Conservation (phyloP, 1,140 invertebrate genomes). For the Eriosoma lanigerum region DNA sequence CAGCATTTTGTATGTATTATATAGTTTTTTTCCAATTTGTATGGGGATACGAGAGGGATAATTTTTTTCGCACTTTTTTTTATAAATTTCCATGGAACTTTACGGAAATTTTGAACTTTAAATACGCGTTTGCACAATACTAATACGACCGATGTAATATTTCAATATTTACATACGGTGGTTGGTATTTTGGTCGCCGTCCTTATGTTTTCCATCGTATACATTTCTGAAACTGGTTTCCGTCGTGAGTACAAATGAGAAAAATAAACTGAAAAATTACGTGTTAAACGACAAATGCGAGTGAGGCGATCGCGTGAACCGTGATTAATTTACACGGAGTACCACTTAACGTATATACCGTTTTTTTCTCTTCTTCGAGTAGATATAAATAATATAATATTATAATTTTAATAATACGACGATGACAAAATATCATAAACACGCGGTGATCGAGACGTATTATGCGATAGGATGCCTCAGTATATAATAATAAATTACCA, state of each 20-base stretch:
- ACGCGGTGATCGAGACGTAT: background rate
- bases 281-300: slow-evolving; percentile 27
- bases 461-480: too few relatives aligned
- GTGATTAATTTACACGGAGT: slow-evolving; percentile 45
- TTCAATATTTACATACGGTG: background rate
- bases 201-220: background rate
- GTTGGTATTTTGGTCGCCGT: background rate
- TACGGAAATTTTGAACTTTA: too few relatives aligned
- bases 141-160: too few relatives aligned
- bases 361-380: background rate
- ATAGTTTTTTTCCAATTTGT: too few relatives aligned
- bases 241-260: background rate
- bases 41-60: too few relatives aligned
- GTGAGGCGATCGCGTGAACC: slow-evolving; percentile 3
- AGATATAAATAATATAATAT: background rate
- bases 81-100: too few relatives aligned
- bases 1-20: too few relatives aligned
- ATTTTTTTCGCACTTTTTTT: too few relatives aligned
- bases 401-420: background rate
- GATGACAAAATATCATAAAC: background rate
- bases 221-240: slow-evolving; percentile 3
- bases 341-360: slow-evolving; percentile 26
- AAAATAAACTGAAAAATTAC: slow-evolving; percentile 16
- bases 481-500: too few relatives aligned
- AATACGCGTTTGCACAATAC: too few relatives aligned